Base-by-base conservation (phyloP, 2,888 invertebrate genomes). In the Spodoptera exigua region DNA sequence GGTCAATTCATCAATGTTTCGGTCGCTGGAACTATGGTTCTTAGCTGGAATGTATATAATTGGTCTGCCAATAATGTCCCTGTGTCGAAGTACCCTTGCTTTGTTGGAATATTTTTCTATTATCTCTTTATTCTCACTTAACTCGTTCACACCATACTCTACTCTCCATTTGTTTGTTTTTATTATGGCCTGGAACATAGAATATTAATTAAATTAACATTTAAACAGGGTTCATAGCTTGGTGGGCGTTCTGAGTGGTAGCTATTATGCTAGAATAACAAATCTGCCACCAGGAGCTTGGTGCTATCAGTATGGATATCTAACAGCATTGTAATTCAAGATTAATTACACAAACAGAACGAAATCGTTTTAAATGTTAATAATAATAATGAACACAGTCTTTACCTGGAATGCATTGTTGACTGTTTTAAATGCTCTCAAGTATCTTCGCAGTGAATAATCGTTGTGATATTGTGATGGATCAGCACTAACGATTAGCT, bases 111-210 rank as follows among this genome's bases (percentile, higher is more conserved):
- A 95, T 61, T 95, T 95, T 70, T 95, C 95, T 78, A 94, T 87
- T n/a, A 94, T 80, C 51, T 93, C 91, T 65, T 91, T 90, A 37
- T 96, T 94, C 57, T 94, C 90, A 21, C 89, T 94, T 35, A 97
- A 86, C 10, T 93, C 91, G 17, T 93, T 88, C 2, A 97, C 96
- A 47, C 96, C 96, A 89, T 96, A 97, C 71, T 97, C 96, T 48
- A 93, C 93, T 66, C 96, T 95, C 97, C 97, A 97, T 89, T 97
- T 97, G 83, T 97, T 97, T 45, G 97, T 97, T 93, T 97, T 97
- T 62, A 97, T 87, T 78, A 97, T 95, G 51, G 96, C 96, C 96
- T 97, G 80, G 36, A 92, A 92, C 47, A 54, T 13, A 61, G 1
- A 36, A 17, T 45, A 2, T 7, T 10, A 34, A 40, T 52, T 39